Base-by-base conservation (phyloP, 2,888 invertebrate species). In the Horisme vitalbata region DNA sequence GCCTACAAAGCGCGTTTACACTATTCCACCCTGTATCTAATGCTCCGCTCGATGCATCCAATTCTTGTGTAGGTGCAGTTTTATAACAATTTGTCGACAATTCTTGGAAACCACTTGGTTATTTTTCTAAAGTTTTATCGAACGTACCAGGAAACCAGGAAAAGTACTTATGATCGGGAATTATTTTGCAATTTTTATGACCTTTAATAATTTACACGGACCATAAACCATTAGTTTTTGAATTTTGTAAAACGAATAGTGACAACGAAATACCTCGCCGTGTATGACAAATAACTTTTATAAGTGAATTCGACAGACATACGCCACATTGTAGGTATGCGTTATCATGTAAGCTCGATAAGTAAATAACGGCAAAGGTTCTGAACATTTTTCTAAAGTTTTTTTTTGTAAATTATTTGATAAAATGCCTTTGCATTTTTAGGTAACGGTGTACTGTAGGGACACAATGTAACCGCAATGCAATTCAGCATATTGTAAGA, bases 141-240 rank as follows among this genome's bases (percentile, higher is more conserved):
- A 26, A 33, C 5, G 18, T 33, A 1, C 41, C 35, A 18, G 21
- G 31, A 36, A 14, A 15, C n/a, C n/a, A n/a, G n/a, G 10, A 36
- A 36, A 7, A 23, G 27, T 34, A 18, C 27, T 6, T 35, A 23
- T 10, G 43, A 43, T 15, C 6, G 35, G 6, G 35, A 43, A 7
- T 12, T 36, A n/a, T 10, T 9, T 44, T 12, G 24, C 44, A 1
- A 36, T 36, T 4, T 44, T 35, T n/a, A 23, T 23, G 23, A 2
- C 23, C 23, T 2, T n/a, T 23, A 23, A 23, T 8, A 23, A n/a
- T 23, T 2, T 23, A 23, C n/a, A n/a, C n/a, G n/a, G n/a, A n/a
- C n/a, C 9, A 23, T 15, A 15, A 15, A 15, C 15, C 15, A 15
- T 5, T 15, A 5, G 15, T 15, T 15, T 15, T 4, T 15, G 15